A percentile compares a stretch with the other conserved stretches of the same genome.
These are phyloP conservation scores for Gymnopithys bicolor DNA, from an alignment of 2,797 vertebrate species.

Conservation along the genomic window DNA sequence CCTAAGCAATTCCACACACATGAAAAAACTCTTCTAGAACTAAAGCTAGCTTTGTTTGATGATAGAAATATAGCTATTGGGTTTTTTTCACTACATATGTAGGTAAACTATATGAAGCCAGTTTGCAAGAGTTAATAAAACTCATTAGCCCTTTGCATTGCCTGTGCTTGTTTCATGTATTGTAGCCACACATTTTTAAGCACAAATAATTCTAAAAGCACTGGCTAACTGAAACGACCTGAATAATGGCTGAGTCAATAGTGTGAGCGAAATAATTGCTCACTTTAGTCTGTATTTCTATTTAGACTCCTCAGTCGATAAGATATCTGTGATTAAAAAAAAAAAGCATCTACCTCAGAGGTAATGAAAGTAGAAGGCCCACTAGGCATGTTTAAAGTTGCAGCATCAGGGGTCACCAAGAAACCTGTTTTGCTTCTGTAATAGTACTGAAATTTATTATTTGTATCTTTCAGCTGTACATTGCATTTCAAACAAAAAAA, in stretches of 20 bases:
- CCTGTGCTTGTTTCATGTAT: neutral
- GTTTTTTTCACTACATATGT: neutral
- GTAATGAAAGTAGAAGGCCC: neutral
- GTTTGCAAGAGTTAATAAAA: neutral
- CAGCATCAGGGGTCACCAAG: neutral
- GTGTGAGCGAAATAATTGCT: constrained; percentile 20
- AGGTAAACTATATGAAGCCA: neutral
- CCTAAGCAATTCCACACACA: neutral
- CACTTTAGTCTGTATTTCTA: constrained; percentile 11
- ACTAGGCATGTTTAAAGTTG: neutral
- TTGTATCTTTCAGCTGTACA: neutral
- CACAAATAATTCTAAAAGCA: constrained; percentile 1
- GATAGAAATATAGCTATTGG: neutral
- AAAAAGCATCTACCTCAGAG: neutral
- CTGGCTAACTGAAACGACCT: constrained; percentile 13
- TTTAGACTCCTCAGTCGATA: constrained; percentile 15
- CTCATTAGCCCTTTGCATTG: neutral
- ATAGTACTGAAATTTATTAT: neutral
- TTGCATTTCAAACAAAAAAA: neutral
- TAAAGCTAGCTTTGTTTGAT: neutral
- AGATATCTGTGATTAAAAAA: neutral
- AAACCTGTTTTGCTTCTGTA: neutral
- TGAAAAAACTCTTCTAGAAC: neutral
- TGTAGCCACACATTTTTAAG: neutral
- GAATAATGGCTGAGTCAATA: constrained; percentile 9